Evolutionary conservation across 2,888 invertebrate species (phyloP), one percentile per base, ranked within the genome.

Genomic region (Atethmia centrago): DNA sequence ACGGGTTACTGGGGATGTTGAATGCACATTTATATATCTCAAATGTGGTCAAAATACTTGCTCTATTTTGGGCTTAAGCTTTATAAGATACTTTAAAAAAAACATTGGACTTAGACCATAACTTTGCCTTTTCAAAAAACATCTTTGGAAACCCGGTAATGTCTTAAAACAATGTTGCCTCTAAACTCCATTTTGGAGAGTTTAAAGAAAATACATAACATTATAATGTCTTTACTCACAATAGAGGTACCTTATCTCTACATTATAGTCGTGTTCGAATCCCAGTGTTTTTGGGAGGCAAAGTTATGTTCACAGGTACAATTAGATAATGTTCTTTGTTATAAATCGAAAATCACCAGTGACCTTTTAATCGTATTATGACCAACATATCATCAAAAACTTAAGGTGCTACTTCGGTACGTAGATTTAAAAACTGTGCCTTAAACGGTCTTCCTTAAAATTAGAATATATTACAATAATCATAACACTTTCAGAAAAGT

Each of bases 391-490:
- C 82, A 84, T 79, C 67, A 81, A 83, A 79, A 71, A 55, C 74
- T 62, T 62, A 86, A 88, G 94, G 94, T 94, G 94, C 94, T 94
- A 94, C 86, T 89, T 90, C 67, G 85, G 82, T 83, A 87, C 85
- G 82, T 85, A 87, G 78, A 71, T 86, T 87, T 87, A 77, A 80
- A 83, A 75, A 81, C 83, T 86, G 95, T 94, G 94, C 94, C 94
- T 95, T 94, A 79, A 85, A 87, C 83, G 86, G 95, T 95, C 95
- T 95, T 95, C 95, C 95, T 92, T 88, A 71, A 84, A 86, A 81
- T 82, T 84, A 86, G 88, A 88, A 87, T 88, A 88, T 67, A 84
- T 88, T 87, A 85, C 85, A 80, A 84, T 86, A 81, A 79, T 81
- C 59, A 78, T 82, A 74, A 84, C 75, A 83, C 89, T 89, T 92